Evolutionary conservation across 2,888 invertebrate genomes (phyloP), one percentile per base, ranked within the genome.

Genomic region (Cryptus armator): DNA sequence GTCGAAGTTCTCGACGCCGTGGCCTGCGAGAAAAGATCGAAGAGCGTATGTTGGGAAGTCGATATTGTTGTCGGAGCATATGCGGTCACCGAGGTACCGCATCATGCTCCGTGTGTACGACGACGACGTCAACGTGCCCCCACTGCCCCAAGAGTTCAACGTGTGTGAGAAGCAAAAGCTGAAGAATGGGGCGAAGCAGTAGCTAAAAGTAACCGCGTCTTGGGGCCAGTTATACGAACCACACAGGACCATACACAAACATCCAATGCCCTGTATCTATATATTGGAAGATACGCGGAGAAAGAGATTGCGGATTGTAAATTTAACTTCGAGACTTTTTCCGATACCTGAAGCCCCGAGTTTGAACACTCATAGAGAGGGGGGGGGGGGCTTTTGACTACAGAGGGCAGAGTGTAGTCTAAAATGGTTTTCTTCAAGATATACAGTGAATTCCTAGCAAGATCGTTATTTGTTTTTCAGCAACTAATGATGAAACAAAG

Each of bases 231-330:
- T 78, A 32, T 71, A 80, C 64, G 59, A 76, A 44, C 44, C 12
- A 10, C 19, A 44, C 76, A 77, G 74, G 66, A 72, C 29, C 51
- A 53, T 44, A 53, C 48, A 75, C 51, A 48, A 48, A 66, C 32
- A 66, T 56, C 19, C 43, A 24, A 32, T 59, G 14, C 43, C 44
- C 44, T 56, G 56, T 66, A 43, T 32, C 10, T 19, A n/a, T 4
- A 16, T 53, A 19, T 19, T 24, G 3, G 53, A 19, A 53, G 83
- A 74, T 51, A 64, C 62, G 43, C 32, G 51, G 6, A 32, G 68
- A 75, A 86, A 83, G 46, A 75, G 62, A 85, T 83, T 86, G 78
- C 70, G 51, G 77, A 74, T 68, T 71, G 77, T 86, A 84, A 85
- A 85, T 85, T 85, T 29, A 71, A 66, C 56, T 83, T 77, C 44